A percentile compares a stretch with the other conserved stretches of the same genome.
Conservation (phyloP, 2,888 invertebrate species). For the Tiliacea citrago region DNA sequence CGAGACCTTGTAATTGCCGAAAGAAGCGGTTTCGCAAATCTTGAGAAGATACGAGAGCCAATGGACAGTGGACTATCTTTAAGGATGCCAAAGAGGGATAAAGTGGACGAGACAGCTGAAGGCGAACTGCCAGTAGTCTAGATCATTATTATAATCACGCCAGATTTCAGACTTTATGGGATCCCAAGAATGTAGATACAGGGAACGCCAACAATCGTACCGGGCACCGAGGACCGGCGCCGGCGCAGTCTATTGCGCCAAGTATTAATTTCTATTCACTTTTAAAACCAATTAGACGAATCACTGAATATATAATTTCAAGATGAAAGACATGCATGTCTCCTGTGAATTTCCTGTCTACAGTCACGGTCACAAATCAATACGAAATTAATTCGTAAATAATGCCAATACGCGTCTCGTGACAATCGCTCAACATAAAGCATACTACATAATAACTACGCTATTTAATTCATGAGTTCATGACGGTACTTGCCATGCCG, state of each 20-base stretch:
- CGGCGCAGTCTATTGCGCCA: conserved; percentile 39
- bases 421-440: conserved; percentile 43
- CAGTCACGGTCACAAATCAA: conserved; percentile 39
- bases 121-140: conserved; percentile 27
- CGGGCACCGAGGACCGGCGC: conserved; percentile 18
- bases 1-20: conserved; percentile 48
- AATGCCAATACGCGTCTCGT: conserved; percentile 52
- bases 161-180: conserved; percentile 2
- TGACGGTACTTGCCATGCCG: conserved; percentile 38
- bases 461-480: conserved; percentile 66
- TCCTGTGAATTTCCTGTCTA: conserved; percentile 22
- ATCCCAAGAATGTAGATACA: conserved; percentile 33
- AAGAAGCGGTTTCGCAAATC: conserved; percentile 55
- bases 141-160: conserved; percentile 25
- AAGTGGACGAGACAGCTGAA: conserved; percentile 24
- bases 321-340: conserved; percentile 34
- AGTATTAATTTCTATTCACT: conserved; percentile 27
- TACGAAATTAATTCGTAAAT: conserved; percentile 39
- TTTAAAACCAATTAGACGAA: conserved; percentile 47
- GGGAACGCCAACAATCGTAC: conserved; percentile 44
- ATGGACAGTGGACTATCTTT: conserved; percentile 6
- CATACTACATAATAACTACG: conserved; percentile 27
- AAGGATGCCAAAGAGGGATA: conserved; percentile 34
- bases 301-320: conserved; percentile 18
- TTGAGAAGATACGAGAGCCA: conserved; percentile 26